These are phyloP conservation scores for Chydorus sphaericus DNA, from an alignment of 2,888 invertebrate species.

Conservation along the genomic window DNA sequence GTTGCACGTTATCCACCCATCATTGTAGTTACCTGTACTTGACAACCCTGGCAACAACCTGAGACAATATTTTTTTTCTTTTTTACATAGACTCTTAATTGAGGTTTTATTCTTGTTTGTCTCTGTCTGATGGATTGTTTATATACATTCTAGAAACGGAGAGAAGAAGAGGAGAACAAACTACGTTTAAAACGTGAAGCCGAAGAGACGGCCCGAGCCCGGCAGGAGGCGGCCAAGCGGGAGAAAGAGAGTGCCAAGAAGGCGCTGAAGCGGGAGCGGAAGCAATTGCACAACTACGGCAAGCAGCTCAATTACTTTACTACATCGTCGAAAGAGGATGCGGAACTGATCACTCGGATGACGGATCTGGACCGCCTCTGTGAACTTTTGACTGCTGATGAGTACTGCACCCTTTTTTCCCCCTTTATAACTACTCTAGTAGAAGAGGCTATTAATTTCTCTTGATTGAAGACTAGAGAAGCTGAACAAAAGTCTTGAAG, in stretches of 20 bases:
- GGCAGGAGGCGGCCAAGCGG: constrained; percentile 63
- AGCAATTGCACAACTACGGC: constrained; percentile 58
- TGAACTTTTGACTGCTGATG: constrained; percentile 43
- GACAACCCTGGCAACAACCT: not conserved
- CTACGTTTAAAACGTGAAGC: constrained; percentile 50
- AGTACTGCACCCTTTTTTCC: constrained; percentile 18
- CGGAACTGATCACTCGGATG: constrained; percentile 66
- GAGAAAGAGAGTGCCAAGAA: constrained; percentile 76
- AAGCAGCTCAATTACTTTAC: constrained; percentile 70
- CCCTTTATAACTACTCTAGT: constrained; percentile 2
- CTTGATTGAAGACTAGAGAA: constrained; percentile 46
- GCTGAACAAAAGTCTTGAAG: constrained; percentile 51
- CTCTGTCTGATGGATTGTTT: not conserved
- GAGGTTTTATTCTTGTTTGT: not conserved
- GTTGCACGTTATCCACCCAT: not conserved
- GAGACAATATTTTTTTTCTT: not conserved
- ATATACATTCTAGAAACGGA: constrained; percentile 25
- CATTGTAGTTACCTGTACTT: not conserved
- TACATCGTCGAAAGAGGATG: constrained; percentile 28
- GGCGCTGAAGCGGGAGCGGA: constrained; percentile 71
- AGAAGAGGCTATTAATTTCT: no score
- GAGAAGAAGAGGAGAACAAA: constrained; percentile 45
- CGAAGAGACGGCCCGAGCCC: constrained; percentile 61
- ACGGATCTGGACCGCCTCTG: constrained; percentile 83
- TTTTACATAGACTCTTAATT: no score